Base-by-base conservation (phyloP, 1,140 invertebrate genomes). In the Anadara kagoshimensis region DNA sequence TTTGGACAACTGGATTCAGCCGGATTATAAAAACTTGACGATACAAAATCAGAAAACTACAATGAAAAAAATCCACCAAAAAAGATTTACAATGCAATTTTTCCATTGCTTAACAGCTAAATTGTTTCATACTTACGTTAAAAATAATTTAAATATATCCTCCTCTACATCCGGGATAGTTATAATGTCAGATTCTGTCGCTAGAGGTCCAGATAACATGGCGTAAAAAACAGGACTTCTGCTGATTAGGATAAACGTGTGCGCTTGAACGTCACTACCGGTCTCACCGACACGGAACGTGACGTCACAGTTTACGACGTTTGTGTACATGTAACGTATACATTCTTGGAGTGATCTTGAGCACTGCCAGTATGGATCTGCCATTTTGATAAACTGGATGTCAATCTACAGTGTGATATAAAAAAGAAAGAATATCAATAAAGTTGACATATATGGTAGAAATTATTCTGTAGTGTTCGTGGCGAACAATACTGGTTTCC, bases 221-320 rank as follows among this genome's bases (percentile, higher is more conserved):
- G 71, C 71, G 44, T 51, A 47, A n/a, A 73, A 73, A 11, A 73
- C 71, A 24, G 57, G 58, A 26, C 63, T 61, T 26, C 71, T 49
- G 29, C 57, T 73, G 29, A 56, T 64, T 29, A 73, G 43, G 4
- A 73, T 58, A 68, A 54, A 73, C 22, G 56, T 73, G 45, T 73
- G 71, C 12, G 71, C 71, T 8, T 20, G 16, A 5, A 73, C 58
- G 18, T 67, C 49, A 45, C n/a, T 49, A 12, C 58, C 51, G 11
- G 43, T 62, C 24, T 56, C 62, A 54, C 64, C 79, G 51, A 83
- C 45, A 18, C 59, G 16, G 53, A 83, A 70, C 18, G 68, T 67
- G 61, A 84, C 75, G 73, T 82, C 69, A 78, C 76, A 72, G 44
- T 66, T 64, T n/a, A 75, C 26, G 36, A 75, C 41, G 65, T 78